A percentile compares a stretch with the other conserved stretches of the same genome.
Evolutionary conservation across 2,888 invertebrate genomes (phyloP).

Genomic region (Coelopa pilipes): DNA sequence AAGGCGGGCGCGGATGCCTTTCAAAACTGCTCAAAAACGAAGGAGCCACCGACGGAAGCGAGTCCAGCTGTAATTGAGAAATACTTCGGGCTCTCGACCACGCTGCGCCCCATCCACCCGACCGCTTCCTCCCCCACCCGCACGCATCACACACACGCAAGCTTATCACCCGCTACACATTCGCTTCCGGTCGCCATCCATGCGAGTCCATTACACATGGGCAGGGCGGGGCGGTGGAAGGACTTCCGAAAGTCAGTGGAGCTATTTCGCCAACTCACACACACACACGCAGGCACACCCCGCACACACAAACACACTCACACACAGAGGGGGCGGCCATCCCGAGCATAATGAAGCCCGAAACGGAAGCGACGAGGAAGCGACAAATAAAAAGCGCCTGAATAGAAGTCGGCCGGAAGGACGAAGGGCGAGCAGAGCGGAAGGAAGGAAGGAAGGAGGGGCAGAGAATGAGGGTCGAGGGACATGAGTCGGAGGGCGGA

Average conservation of each 20-base stretch:
- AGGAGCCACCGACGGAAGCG: no score
- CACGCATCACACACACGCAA: background rate
- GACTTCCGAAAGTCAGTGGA: conserved; percentile 5
- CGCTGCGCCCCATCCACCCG: background rate
- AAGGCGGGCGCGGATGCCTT: no score
- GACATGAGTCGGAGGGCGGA: background rate
- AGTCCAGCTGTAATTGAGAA: no score
- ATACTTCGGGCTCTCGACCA: background rate
- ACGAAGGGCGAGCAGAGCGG: no score
- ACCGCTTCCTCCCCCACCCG: background rate
- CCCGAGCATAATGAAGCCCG: conserved; percentile 16
- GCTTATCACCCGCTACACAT: background rate
- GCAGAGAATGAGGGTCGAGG: no score
- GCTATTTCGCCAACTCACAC: conserved; percentile 12
- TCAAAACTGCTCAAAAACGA: no score
- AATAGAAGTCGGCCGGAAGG: background rate
- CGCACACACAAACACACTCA: conserved; percentile 9
- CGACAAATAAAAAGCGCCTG: conserved; percentile 13
- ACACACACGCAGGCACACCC: conserved; percentile 38
- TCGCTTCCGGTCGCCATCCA: conserved; percentile 5
- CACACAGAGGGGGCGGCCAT: background rate
- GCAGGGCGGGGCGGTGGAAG: background rate
- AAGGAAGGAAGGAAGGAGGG: background rate
- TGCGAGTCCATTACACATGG: background rate
- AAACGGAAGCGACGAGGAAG: conserved; percentile 10